A percentile compares a stretch with the other conserved stretches of the same genome.
Evolutionary conservation across 2,888 invertebrate genomes (phyloP).

Genomic region (Eudemis profundana): DNA sequence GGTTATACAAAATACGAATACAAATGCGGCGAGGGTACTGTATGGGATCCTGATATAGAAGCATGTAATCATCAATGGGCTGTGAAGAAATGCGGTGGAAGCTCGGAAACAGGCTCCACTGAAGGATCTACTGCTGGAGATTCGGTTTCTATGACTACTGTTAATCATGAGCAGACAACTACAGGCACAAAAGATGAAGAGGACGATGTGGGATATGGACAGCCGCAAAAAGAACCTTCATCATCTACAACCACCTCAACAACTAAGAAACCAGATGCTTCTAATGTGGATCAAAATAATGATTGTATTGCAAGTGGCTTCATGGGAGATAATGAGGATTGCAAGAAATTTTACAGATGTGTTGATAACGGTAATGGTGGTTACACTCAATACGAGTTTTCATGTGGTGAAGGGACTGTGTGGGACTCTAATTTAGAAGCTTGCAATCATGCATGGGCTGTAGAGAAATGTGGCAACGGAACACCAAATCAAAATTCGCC

Average conservation of each 20-base stretch:
- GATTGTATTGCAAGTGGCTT: conserved; percentile 87
- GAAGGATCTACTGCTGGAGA: conserved; percentile 32
- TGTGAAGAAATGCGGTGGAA: conserved; percentile 56
- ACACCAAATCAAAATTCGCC: conserved; percentile 11
- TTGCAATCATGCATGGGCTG: conserved; percentile 88
- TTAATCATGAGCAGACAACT: conserved; percentile 47
- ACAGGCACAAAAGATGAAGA: conserved; percentile 47
- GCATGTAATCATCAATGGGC: conserved; percentile 86
- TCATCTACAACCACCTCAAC: conserved; percentile 41
- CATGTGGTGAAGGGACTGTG: conserved; percentile 90
- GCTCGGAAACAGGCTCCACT: conserved; percentile 4
- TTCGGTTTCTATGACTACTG: conserved; percentile 44
- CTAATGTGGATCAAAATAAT: conserved; percentile 41
- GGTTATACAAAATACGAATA: conserved; percentile 83
- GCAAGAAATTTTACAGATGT: conserved; percentile 91
- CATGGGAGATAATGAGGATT: conserved; percentile 88
- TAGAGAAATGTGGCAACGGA: conserved; percentile 65
- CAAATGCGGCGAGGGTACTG: conserved; percentile 85
- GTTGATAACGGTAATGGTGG: conserved; percentile 86
- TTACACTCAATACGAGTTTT: conserved; percentile 88
- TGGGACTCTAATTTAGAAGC: conserved; percentile 89
- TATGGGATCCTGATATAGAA: conserved; percentile 85
- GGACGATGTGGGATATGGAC: conserved; percentile 55
- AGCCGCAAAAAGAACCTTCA: conserved; percentile 38
- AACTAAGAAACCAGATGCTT: conserved; percentile 42